Conservation (phyloP, 2,888 invertebrate species). For the Polia nebulosa region DNA sequence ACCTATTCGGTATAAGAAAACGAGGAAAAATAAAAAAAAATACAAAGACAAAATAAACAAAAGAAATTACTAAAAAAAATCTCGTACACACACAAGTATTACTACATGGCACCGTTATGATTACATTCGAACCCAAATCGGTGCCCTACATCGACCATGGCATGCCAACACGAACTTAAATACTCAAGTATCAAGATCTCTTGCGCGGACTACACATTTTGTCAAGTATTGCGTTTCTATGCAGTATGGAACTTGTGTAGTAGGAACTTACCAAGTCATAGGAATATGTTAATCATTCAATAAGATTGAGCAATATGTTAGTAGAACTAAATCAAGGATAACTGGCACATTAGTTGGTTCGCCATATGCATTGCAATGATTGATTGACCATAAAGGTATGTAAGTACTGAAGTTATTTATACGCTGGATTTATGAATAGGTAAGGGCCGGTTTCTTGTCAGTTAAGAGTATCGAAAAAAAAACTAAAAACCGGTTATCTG, state of each 20-base stretch:
- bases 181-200: slow-evolving; percentile 26
- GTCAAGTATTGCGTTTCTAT: background rate
- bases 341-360: slow-evolving; percentile 5
- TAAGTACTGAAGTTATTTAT: no score
- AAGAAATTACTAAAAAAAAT: background rate
- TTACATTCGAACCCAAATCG: background rate
- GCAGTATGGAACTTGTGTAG: background rate
- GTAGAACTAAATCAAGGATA: slow-evolving; percentile 34
- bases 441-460: no score
- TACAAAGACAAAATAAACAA: background rate
- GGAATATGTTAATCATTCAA: no score
- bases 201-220: slow-evolving; percentile 14
- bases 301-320: no score
- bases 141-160: slow-evolving; percentile 16
- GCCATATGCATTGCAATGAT: slow-evolving; percentile 15
- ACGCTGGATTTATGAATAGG: no score
- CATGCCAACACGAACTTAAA: slow-evolving; percentile 25
- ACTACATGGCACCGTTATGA: slow-evolving; percentile 14
- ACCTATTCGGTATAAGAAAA: background rate
- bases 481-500: no score
- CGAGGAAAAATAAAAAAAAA: background rate
- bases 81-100: background rate
- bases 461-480: no score
- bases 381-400: background rate
- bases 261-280: no score